phyloP scores from a whole-genome alignment of 2,113 vertebrate genomes.

The Pseudopipra pipra region DNA sequence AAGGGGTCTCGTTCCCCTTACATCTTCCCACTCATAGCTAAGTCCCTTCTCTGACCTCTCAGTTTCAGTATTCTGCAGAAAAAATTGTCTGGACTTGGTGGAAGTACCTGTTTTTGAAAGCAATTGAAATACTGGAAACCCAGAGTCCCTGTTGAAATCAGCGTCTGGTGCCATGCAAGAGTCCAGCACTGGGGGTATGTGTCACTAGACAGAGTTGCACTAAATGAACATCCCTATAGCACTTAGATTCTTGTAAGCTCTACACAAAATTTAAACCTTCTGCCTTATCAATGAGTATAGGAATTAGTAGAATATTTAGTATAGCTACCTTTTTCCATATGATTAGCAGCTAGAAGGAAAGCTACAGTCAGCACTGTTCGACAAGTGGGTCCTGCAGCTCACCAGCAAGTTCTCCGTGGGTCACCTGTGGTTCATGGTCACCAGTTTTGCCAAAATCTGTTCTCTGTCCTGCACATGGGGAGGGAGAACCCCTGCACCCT shows the following conservation, averaged over 20 bases:
- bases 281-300: neutral
- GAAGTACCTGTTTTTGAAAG: neutral
- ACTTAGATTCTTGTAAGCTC: neutral
- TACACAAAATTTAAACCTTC: neutral
- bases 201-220: neutral
- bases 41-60: neutral
- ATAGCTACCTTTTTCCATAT: neutral
- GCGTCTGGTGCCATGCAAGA: accelerated
- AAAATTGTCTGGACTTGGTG: neutral
- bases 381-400: neutral
- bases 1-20: neutral
- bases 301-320: neutral
- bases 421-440: neutral
- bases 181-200: accelerated
- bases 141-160: neutral
- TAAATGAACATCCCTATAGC: neutral
- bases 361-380: neutral
- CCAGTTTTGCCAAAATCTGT: neutral
- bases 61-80: neutral
- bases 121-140: neutral
- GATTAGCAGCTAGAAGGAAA: neutral
- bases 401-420: neutral
- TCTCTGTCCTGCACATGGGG: neutral
- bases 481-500: accelerated
- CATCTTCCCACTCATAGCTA: neutral